phyloP scores from a whole-genome alignment of 1,140 invertebrate species.

The Trypoxylus dichotomus region DNA sequence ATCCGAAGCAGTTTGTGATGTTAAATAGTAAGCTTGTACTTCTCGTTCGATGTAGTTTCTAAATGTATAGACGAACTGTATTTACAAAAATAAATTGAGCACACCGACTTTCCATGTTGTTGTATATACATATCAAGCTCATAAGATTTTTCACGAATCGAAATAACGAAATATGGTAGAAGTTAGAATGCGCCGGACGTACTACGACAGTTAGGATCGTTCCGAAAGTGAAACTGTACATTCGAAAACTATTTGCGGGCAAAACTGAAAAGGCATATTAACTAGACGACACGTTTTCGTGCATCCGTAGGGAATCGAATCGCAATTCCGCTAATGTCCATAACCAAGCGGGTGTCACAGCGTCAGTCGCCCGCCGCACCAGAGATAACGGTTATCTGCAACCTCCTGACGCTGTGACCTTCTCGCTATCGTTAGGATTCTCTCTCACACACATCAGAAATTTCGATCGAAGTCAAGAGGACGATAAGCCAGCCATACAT shows the following conservation, averaged over 20 bases:
- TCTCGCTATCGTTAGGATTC: neutral
- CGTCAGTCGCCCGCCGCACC: slow-evolving; percentile 35
- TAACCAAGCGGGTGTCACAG: slow-evolving; percentile 29
- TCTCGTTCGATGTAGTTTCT: no score
- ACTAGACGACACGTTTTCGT: slow-evolving; percentile 26
- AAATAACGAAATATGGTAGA: no score
- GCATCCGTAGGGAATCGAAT: slow-evolving; percentile 29
- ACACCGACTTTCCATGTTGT: no score
- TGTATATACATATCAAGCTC: no score
- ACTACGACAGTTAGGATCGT: neutral
- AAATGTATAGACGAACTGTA: no score
- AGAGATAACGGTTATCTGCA: slow-evolving; percentile 39
- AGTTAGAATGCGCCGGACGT: neutral
- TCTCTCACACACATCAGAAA: slow-evolving; percentile 35
- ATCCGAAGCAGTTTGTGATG: no score
- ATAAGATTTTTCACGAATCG: no score
- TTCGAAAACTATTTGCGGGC: slow-evolving; percentile 8
- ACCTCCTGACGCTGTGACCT: slow-evolving; percentile 30
- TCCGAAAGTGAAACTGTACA: slow-evolving; percentile 18
- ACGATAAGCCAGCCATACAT: slow-evolving; percentile 20
- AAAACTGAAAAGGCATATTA: slow-evolving; percentile 22
- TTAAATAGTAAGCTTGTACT: no score
- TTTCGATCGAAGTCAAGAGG: slow-evolving; percentile 34
- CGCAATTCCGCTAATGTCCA: slow-evolving; percentile 39
- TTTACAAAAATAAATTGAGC: no score